phyloP scores from a whole-genome alignment of 2,113 vertebrate species.

The Herpetotheres cachinnans region DNA sequence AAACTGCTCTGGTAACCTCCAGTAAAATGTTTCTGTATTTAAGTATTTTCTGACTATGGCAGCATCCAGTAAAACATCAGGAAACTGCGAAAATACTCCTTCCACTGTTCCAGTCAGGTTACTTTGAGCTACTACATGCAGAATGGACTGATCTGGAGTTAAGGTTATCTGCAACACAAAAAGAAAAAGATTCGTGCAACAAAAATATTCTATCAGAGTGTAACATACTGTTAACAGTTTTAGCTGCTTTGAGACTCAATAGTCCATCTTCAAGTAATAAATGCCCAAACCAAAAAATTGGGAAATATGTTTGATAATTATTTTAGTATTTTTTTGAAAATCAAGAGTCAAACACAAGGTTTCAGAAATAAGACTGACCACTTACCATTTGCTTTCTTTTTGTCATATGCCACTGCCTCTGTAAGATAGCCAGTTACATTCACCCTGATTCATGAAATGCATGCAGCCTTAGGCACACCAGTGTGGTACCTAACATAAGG shows the following conservation, averaged over 20 bases:
- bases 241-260: not conserved
- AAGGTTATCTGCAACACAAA: conserved; percentile 71
- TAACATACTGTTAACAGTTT: not conserved
- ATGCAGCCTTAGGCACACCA: not conserved
- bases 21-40: conserved; percentile 83
- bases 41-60: conserved; percentile 64
- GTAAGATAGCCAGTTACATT: not conserved
- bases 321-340: not conserved
- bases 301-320: not conserved
- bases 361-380: not conserved
- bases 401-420: not conserved
- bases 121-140: conserved; percentile 82
- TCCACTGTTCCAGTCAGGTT: conserved; percentile 78
- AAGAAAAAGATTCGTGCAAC: not conserved
- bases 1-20: conserved; percentile 83
- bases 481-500: not conserved
- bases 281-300: not conserved
- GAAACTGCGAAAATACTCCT: conserved; percentile 81
- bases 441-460: not conserved
- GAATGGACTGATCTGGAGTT: conserved; percentile 42
- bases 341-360: not conserved
- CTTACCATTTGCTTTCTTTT: not conserved
- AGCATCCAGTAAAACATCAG: conserved; percentile 82
- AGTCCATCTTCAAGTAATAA: not conserved
- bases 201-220: not conserved